Evolutionary conservation across 2,113 vertebrate species (phyloP).

Genomic region (Antennarius striatus): DNA sequence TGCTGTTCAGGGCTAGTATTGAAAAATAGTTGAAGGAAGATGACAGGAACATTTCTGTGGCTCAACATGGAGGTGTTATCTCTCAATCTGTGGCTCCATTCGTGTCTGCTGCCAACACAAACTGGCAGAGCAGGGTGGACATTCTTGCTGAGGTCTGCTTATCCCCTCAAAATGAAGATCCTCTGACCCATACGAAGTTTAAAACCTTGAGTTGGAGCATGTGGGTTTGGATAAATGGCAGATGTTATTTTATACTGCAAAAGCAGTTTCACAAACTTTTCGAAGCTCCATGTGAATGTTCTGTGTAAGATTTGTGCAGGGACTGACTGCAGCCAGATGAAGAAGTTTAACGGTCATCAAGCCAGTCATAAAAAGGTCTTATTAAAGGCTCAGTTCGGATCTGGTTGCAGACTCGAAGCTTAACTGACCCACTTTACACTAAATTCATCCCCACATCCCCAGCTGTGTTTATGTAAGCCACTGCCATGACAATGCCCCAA

Average conservation of each 20-base stretch:
- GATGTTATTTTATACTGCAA: slow-evolving; percentile 46
- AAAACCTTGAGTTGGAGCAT: slow-evolving; percentile 37
- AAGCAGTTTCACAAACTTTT: slow-evolving; percentile 11
- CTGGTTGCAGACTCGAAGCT: not conserved
- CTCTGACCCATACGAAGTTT: slow-evolving; percentile 45
- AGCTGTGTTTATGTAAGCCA: too few relatives aligned
- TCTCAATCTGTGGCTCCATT: slow-evolving; percentile 27
- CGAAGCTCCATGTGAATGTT: slow-evolving; percentile 11
- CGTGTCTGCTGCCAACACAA: slow-evolving; percentile 66
- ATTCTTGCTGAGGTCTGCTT: slow-evolving; percentile 67
- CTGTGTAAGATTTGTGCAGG: not conserved
- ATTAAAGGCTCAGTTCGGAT: not conserved
- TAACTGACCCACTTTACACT: slow-evolving; percentile 4
- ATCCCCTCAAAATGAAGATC: slow-evolving; percentile 75
- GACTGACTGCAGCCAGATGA: not conserved
- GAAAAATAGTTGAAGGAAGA: slow-evolving; percentile 18
- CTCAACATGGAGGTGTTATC: slow-evolving; percentile 26
- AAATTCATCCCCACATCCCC: too few relatives aligned
- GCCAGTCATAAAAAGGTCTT: not conserved
- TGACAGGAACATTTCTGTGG: slow-evolving; percentile 7
- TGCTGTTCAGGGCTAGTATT: not conserved
- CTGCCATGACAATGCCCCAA: too few relatives aligned
- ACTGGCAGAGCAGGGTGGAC: slow-evolving; percentile 48
- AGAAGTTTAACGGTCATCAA: slow-evolving; percentile 7
- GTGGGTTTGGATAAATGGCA: slow-evolving; percentile 34